These are phyloP conservation scores for Heterocephalus glaber DNA, from an alignment of 2,113 vertebrate genomes.

Conservation along the genomic window DNA sequence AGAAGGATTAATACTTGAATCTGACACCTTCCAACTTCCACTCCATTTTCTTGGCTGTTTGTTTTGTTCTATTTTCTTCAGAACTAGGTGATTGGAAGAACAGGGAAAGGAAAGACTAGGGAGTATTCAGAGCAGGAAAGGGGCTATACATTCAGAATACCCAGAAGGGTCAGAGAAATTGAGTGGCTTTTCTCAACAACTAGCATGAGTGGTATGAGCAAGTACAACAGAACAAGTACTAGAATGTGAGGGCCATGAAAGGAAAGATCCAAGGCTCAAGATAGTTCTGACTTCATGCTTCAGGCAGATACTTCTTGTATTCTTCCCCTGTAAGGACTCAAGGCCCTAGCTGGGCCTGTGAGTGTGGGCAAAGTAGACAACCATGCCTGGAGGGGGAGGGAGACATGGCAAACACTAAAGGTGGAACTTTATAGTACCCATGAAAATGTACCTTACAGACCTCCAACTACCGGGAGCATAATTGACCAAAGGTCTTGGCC, in stretches of 20 bases:
- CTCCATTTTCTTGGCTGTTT: background rate
- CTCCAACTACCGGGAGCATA: conserved; percentile 3
- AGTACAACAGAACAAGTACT: background rate
- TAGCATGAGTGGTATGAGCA: background rate
- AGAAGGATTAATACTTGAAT: conserved; percentile 26
- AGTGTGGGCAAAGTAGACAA: background rate
- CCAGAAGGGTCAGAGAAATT: background rate
- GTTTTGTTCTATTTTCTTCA: conserved; percentile 41
- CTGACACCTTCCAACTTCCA: conserved; percentile 26
- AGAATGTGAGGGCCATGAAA: background rate
- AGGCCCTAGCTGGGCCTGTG: background rate
- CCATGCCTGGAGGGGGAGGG: background rate
- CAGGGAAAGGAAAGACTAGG: background rate
- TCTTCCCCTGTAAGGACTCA: conserved; percentile 12
- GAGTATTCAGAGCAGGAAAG: background rate
- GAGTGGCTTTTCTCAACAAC: background rate
- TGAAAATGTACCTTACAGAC: background rate
- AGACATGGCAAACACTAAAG: background rate
- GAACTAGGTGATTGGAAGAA: background rate
- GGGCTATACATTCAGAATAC: background rate
- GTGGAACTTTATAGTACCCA: background rate
- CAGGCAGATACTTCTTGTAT: background rate
- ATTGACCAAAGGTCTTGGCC: background rate
- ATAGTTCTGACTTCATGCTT: background rate
- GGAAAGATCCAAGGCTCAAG: conserved; percentile 8